Base-by-base conservation (phyloP, 2,113 vertebrate genomes). In the Catharus fuscescens region DNA sequence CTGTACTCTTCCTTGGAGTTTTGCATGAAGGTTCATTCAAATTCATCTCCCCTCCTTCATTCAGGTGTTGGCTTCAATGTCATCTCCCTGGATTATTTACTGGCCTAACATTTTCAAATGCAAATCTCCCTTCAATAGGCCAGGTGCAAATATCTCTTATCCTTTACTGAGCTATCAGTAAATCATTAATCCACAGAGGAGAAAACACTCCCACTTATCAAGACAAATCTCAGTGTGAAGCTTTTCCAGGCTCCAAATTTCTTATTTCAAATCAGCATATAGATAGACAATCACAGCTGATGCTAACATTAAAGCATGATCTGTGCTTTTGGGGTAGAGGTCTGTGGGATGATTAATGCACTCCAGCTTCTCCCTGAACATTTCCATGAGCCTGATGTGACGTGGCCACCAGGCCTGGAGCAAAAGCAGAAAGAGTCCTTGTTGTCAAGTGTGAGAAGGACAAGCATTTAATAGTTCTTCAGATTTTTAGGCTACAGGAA, bases 71-170 rank as follows among this genome's bases (percentile, higher is more conserved):
- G 36, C 38, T 95, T 87, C 69, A 25, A 6, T 71, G 65, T 85
- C 78, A 52, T 84, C 45, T 89, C 38, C 20, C 29, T 48, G 28
- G 29, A 40, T 83, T 81, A 31, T 71, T 91, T 78, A 87, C 44
- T 47, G 48, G 21, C 48, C 77, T 67, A 70, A 74, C 15, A 74
- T 60, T 89, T 96, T 87, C 70, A 85, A 86, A 91, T 82, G 92
- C 44, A 81, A 93, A 90, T 80, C 28, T 57, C 45, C 48, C 31
- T 69, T 81, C 65, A 87, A n/a, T 14, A 89, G 73, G 61, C 52
- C 87, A 81, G 73, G 84, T 89, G 64, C 42, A 88, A 86, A 78
- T 65, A 82, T 57, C 50, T 28, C 83, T 86, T 78, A 73, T n/a
- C 40, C 53, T 78, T 67, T 71, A 93, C 87, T 59, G 53, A 94